Conservation (phyloP, 1,140 invertebrate species). For the Euwallacea fornicatus region DNA sequence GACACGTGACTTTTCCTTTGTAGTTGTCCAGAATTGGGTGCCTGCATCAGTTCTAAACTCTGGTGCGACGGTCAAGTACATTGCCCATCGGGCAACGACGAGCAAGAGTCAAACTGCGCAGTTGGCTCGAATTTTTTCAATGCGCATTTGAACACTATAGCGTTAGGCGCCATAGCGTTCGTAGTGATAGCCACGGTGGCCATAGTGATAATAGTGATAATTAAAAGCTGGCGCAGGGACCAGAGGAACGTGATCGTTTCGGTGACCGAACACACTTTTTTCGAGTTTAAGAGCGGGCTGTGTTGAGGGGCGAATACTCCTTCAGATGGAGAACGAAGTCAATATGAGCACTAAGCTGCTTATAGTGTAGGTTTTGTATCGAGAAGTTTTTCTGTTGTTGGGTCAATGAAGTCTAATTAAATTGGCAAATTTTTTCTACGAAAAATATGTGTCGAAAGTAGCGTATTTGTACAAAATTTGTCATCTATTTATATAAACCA, state of each 20-base stretch:
- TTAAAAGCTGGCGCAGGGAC: conserved; percentile 48
- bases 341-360: too few species aligned
- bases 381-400: too few species aligned
- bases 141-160: conserved; percentile 56
- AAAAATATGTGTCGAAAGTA: too few species aligned
- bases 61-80: conserved; percentile 74
- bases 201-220: conserved; percentile 45
- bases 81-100: conserved; percentile 75
- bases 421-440: too few species aligned
- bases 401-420: too few species aligned
- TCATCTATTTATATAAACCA: too few species aligned
- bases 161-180: conserved; percentile 39
- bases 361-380: too few species aligned
- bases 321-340: too few species aligned
- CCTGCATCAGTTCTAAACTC: conserved; percentile 70
- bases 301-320: conserved; percentile 41
- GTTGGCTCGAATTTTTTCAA: conserved; percentile 68
- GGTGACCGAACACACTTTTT: conserved; percentile 53
- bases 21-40: conserved; percentile 70
- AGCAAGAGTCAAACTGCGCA: conserved; percentile 71
- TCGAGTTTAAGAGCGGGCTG: conserved; percentile 53
- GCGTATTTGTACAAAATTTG: too few species aligned
- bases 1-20: conserved; percentile 29
- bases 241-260: conserved; percentile 52
- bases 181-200: conserved; percentile 42